A percentile compares a stretch with the other conserved stretches of the same genome.
phyloP scores from a whole-genome alignment of 2,888 invertebrate genomes.

The Euzetes globulus region DNA sequence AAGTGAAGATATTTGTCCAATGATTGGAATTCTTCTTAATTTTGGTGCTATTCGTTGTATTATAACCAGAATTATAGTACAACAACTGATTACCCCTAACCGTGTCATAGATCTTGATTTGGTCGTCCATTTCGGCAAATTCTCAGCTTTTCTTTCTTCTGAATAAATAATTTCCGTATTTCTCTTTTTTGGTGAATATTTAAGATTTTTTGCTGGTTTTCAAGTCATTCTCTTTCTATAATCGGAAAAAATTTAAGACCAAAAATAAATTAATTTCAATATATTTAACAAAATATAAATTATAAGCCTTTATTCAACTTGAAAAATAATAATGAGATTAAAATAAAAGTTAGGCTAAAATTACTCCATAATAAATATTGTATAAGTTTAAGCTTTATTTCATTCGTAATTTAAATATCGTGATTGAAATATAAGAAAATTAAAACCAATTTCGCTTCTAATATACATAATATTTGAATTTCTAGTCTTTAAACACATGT shows the following conservation, averaged over 20 bases:
- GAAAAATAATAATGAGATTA: background rate
- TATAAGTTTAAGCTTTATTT: background rate
- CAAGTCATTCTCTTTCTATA: background rate
- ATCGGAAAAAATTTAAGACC: background rate
- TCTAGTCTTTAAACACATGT: background rate
- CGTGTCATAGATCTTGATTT: conserved; percentile 19
- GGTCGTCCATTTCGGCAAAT: background rate
- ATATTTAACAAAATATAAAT: background rate
- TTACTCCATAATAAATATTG: background rate
- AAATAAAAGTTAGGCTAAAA: background rate
- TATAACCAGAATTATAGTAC: conserved; percentile 4
- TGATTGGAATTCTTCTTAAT: conserved; percentile 7
- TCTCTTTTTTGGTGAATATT: too few species aligned
- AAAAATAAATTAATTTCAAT: background rate
- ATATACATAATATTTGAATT: background rate
- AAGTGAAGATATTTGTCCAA: conserved; percentile 20
- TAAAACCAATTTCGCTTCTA: background rate
- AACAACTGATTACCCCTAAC: background rate
- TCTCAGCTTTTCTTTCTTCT: too few species aligned
- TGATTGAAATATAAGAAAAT: background rate
- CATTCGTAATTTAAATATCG: background rate
- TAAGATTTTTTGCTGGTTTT: background rate
- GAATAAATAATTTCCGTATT: too few species aligned
- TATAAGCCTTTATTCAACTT: background rate
- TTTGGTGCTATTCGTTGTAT: conserved; percentile 14